Base-by-base conservation (phyloP, 2,113 vertebrate species). In the Eonycteris spelaea region DNA sequence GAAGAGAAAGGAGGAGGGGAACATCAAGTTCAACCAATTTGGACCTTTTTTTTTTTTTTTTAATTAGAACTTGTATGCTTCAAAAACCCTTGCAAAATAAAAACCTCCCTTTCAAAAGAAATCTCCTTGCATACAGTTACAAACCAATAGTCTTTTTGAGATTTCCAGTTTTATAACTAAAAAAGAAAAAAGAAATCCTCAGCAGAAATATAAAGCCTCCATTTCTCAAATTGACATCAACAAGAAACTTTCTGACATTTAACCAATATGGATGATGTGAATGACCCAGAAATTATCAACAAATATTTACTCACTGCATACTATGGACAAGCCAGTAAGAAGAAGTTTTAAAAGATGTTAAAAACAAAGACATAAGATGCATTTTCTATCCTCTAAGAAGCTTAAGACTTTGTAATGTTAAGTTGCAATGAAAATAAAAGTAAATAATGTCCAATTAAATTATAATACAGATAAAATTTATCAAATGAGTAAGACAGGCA, bases 21-120 rank as follows among this genome's bases (percentile, higher is more conserved):
- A 91, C 93, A 89, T 97, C 85, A 96, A 97, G 91, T 96, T 95
- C 26, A 43, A 95, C 82, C 95, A 96, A 96, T 95, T 95, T 97
- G 83, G 78, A 92, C 94, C 85, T 89, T 97, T 93, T 75, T 92
- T 91, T 94, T 65, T 68, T 68, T 73, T 78, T 16, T 51, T 16
- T 16, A 51, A 68, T 90, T 57, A 93, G 89, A 91, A 94, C 86
- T 75, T 93, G 89, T 94, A 95, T 93, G 95, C 95, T 95, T 95
- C 79, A 75, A 96, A 92, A 90, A 80, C 26, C 63, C 91, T 96
- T 70, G 94, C 88, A 96, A 96, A 95, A 97, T 97, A 83, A 95
- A 91, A 96, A 53, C 40, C 38, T 91, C 51, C 24, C 43, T 96
- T 95, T 96, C 48, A 68, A 96, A 94, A 96, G 53, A 40, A 90